Percentiles rank a stretch among this genome's conserved stretches.
phyloP scores from a whole-genome alignment of 2,888 invertebrate species.

The Brachypalpus laphriformis region DNA sequence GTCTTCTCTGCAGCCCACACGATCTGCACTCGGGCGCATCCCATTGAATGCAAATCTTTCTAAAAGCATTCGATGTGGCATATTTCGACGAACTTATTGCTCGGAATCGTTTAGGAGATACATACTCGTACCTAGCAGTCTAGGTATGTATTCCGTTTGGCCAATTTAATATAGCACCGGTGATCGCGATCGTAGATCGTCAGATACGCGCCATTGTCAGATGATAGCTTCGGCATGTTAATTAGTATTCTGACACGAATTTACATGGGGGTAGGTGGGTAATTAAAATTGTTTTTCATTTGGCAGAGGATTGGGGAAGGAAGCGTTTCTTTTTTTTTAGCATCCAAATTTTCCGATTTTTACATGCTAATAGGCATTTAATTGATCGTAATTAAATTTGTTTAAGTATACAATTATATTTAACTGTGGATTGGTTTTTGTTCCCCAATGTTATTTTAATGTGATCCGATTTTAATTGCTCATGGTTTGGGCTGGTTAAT shows the following conservation, averaged over 20 bases:
- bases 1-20: conserved; percentile 7
- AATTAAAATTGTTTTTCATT: not conserved
- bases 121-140: not conserved
- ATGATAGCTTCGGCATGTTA: not conserved
- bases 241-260: not conserved
- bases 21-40: conserved; percentile 22
- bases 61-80: not conserved
- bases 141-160: conserved; percentile 2
- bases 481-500: not conserved
- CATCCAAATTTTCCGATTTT: not conserved
- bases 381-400: conserved; percentile 31
- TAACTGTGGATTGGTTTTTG: not conserved
- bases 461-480: conserved; percentile 2
- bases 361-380: conserved; percentile 20
- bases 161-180: conserved; percentile 25
- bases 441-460: not conserved
- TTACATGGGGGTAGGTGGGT: not conserved
- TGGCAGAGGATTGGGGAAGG: not conserved
- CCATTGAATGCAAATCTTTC: not conserved
- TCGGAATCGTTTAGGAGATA: conserved; percentile 5
- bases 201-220: conserved; percentile 15
- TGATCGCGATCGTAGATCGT: conserved; percentile 36
- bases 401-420: conserved; percentile 25
- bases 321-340: not conserved
- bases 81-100: conserved; percentile 6